These are phyloP conservation scores for Diaprepes abbreviatus DNA, from an alignment of 2,888 invertebrate genomes.

Conservation along the genomic window DNA sequence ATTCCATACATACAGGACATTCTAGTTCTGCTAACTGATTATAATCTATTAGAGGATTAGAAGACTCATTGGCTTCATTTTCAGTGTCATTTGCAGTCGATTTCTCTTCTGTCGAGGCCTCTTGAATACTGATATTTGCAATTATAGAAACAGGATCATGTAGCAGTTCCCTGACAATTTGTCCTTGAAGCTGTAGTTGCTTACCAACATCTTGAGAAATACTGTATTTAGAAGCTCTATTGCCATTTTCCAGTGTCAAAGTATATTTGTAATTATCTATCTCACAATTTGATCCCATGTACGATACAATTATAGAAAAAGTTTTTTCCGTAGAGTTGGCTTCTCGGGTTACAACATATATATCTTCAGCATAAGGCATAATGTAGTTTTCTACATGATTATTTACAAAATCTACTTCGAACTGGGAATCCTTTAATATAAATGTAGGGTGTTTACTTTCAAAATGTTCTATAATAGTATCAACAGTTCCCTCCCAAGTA, in stretches of 20 bases:
- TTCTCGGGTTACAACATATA: conserved; percentile 58
- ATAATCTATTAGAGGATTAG: conserved; percentile 15
- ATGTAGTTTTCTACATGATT: conserved; percentile 59
- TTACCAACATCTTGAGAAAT: conserved; percentile 43
- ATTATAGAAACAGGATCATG: conserved; percentile 54
- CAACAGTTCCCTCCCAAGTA: conserved; percentile 57
- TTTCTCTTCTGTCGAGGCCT: conserved; percentile 25
- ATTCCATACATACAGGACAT: conserved; percentile 63
- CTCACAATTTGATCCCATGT: conserved; percentile 50
- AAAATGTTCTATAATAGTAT: conserved; percentile 59
- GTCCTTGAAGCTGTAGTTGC: conserved; percentile 51
- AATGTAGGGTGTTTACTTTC: conserved; percentile 57
- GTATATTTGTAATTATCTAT: conserved; percentile 46
- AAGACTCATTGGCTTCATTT: background rate
- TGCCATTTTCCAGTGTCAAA: conserved; percentile 50
- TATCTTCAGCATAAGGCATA: conserved; percentile 55
- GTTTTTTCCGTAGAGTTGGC: conserved; percentile 52
- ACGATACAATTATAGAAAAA: conserved; percentile 57
- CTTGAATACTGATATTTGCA: conserved; percentile 50
- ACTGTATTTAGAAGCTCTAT: conserved; percentile 37
- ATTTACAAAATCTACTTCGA: conserved; percentile 61
- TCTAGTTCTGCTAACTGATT: conserved; percentile 53
- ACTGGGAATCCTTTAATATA: conserved; percentile 55
- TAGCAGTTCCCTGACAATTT: conserved; percentile 45
- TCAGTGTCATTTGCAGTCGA: background rate